Conservation (phyloP, 2,113 vertebrate genomes). For the Grammomys dolichurus region DNA sequence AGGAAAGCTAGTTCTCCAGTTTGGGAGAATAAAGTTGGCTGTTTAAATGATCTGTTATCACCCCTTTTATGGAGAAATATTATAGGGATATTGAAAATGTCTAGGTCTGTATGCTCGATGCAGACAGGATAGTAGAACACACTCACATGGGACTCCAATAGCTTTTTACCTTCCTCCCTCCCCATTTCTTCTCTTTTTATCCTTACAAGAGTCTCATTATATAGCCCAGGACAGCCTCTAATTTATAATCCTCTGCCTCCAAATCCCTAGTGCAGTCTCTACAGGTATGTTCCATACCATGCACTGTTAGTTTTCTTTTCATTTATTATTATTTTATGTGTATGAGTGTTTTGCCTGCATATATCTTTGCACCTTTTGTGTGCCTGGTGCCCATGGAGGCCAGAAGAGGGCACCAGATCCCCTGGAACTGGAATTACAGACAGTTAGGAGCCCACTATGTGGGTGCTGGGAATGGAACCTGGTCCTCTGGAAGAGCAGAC, state of each 20-base stretch:
- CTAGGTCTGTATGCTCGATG: not conserved
- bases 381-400: not conserved
- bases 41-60: constrained; percentile 5
- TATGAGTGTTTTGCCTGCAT: not conserved
- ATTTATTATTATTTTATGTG: not conserved
- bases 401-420: not conserved
- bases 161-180: not conserved
- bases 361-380: not conserved
- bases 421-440: not conserved
- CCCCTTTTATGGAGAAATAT: not conserved
- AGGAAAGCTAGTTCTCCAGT: not conserved
- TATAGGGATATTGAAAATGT: not conserved
- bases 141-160: not conserved
- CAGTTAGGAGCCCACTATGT: not conserved
- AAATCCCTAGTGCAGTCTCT: not conserved
- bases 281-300: not conserved
- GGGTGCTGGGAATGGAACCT: not conserved
- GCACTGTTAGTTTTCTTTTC: not conserved
- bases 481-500: not conserved
- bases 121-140: not conserved
- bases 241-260: not conserved
- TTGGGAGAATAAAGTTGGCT: constrained; percentile 16
- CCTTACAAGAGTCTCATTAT: not conserved
- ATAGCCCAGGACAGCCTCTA: not conserved
- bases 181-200: not conserved